phyloP scores from a whole-genome alignment of 1,140 invertebrate species.

The Neodiprion lecontei region DNA sequence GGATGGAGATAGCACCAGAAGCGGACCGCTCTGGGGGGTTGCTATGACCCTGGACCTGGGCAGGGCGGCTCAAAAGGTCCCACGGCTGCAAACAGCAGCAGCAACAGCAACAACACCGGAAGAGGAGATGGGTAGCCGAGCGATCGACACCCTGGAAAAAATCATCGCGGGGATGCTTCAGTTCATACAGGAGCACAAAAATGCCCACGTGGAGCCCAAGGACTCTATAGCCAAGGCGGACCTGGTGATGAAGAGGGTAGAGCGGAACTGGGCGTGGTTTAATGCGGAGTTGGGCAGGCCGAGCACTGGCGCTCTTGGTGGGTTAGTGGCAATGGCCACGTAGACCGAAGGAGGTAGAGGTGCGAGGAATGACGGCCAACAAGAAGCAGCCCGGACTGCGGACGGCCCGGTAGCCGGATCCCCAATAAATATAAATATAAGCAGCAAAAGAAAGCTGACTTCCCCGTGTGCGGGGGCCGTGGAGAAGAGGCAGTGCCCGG shows the following conservation, averaged over 20 bases:
- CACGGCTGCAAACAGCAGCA: no score
- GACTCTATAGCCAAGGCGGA: neutral
- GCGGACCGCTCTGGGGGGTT: no score
- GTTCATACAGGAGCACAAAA: neutral
- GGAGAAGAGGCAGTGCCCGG: neutral
- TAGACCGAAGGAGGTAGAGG: neutral
- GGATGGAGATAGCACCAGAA: no score
- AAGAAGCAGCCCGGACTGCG: no score
- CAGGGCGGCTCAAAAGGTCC: no score
- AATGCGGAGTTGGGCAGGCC: neutral
- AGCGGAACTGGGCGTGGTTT: neutral
- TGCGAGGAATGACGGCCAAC: neutral
- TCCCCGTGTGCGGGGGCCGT: no score
- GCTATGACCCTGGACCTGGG: no score
- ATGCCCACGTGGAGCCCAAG: slow-evolving; percentile 15
- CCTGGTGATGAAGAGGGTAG: slow-evolving; percentile 10
- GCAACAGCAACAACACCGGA: no score
- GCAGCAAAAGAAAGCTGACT: no score
- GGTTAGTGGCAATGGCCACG: neutral
- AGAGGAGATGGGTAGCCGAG: neutral
- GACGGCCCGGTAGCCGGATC: no score
- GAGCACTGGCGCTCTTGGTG: neutral
- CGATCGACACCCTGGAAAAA: slow-evolving; percentile 9
- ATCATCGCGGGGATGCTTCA: slow-evolving; percentile 1
- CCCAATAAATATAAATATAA: no score